These are phyloP conservation scores for Pseudopleuronectes americanus DNA, from an alignment of 2,797 vertebrate species.

Conservation along the genomic window DNA sequence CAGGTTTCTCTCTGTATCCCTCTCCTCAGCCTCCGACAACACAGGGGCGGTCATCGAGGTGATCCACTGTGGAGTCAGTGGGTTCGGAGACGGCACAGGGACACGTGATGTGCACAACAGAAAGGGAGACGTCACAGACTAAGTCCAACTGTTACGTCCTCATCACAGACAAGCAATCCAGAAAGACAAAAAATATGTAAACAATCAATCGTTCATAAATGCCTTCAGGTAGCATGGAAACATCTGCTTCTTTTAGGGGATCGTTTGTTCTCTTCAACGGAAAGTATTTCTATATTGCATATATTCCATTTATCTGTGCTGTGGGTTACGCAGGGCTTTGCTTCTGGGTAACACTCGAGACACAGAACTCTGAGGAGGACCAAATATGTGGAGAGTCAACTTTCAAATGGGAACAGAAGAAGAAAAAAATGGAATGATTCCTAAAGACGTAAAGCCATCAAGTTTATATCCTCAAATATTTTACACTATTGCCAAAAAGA, in stretches of 20 bases:
- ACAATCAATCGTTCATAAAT: conserved; percentile 77
- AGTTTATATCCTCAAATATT: conserved; percentile 72
- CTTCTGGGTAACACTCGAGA: conserved; percentile 48
- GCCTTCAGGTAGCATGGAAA: conserved; percentile 53
- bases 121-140: conserved; percentile 25
- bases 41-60: neutral
- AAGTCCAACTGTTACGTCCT: conserved; percentile 8
- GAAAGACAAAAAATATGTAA: conserved; percentile 62
- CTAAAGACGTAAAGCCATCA: conserved; percentile 71
- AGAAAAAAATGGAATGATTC: conserved; percentile 76
- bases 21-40: neutral
- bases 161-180: conserved; percentile 28
- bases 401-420: conserved; percentile 50
- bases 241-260: conserved; percentile 19
- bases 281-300: conserved; percentile 60
- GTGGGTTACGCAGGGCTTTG: conserved; percentile 56
- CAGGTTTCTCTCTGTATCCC: conserved; percentile 9
- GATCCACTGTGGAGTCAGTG: conserved; percentile 3
- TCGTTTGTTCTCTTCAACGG: conserved; percentile 47
- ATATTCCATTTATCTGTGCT: conserved; percentile 55
- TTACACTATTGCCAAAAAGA: conserved; percentile 80
- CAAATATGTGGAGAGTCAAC: conserved; percentile 24
- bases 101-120: conserved; percentile 14
- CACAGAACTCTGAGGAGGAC: conserved; percentile 37
- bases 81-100: conserved; percentile 12